These are phyloP conservation scores for Gastracanthus pulcherrimus DNA, from an alignment of 2,888 invertebrate genomes.

Conservation along the genomic window DNA sequence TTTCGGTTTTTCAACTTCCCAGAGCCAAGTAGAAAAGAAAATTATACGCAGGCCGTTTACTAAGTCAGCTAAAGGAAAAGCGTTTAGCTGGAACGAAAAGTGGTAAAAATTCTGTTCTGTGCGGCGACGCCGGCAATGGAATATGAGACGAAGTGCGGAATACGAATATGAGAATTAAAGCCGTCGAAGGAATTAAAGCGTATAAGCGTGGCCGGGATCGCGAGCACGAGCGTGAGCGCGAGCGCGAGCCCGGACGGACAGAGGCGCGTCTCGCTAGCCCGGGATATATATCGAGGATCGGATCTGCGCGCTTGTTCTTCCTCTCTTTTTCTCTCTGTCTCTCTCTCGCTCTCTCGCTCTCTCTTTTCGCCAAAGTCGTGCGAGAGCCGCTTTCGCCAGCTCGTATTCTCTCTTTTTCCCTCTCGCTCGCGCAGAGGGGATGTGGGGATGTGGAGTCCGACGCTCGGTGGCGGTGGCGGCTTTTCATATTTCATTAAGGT, in stretches of 20 bases:
- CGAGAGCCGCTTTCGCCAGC: conserved; percentile 61
- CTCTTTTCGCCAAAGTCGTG: conserved; percentile 62
- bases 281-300: conserved; percentile 71
- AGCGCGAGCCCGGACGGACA: conserved; percentile 64
- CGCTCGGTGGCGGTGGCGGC: conserved; percentile 57
- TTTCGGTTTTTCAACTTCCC: background rate
- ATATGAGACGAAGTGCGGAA: conserved; percentile 67
- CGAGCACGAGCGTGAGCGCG: too few species aligned
- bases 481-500: conserved; percentile 73
- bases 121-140: conserved; percentile 46
- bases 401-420: conserved; percentile 17
- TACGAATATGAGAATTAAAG: conserved; percentile 77
- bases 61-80: conserved; percentile 38
- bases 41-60: conserved; percentile 8
- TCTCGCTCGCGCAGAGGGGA: background rate
- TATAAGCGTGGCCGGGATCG: conserved; percentile 70
- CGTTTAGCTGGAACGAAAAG: conserved; percentile 23
- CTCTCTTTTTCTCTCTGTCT: conserved; percentile 49
- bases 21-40: background rate
- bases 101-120: conserved; percentile 6
- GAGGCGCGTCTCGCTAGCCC: conserved; percentile 45
- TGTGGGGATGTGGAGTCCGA: conserved; percentile 40
- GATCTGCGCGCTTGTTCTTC: conserved; percentile 62
- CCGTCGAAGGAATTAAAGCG: conserved; percentile 77
- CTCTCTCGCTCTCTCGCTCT: conserved; percentile 61